phyloP scores from a whole-genome alignment of 2,113 vertebrate genomes.

The Albula glossodonta region DNA sequence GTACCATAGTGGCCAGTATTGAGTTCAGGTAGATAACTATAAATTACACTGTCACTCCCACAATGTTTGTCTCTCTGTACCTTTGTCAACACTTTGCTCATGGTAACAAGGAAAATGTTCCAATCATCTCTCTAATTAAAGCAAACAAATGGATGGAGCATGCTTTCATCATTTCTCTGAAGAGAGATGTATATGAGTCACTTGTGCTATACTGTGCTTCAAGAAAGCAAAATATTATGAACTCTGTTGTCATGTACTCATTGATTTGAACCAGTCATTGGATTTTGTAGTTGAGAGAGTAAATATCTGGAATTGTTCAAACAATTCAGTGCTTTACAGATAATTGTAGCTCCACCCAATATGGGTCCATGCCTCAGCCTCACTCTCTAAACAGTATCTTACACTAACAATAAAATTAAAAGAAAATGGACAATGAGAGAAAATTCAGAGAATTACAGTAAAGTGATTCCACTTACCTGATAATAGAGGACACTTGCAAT shows the following conservation, averaged over 20 bases:
- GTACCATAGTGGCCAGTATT: conserved; percentile 48
- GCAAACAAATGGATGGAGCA: not conserved
- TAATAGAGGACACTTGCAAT: not conserved
- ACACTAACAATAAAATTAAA: not conserved
- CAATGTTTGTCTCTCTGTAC: conserved; percentile 13
- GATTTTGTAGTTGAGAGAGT: too few species aligned
- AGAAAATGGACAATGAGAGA: not conserved
- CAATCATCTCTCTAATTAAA: not conserved
- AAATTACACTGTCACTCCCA: conserved; percentile 46
- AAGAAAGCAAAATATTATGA: not conserved
- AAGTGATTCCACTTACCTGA: not conserved
- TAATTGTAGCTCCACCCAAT: too few species aligned
- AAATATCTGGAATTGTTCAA: too few species aligned
- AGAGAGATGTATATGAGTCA: not conserved
- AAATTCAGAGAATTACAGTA: not conserved
- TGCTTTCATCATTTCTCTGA: not conserved
- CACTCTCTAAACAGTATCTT: too few species aligned
- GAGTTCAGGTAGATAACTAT: conserved; percentile 50
- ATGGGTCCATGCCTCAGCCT: too few species aligned
- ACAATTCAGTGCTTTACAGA: too few species aligned
- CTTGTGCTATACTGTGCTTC: not conserved
- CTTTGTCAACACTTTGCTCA: not conserved
- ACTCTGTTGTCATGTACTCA: too few species aligned
- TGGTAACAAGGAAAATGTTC: not conserved
- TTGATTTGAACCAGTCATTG: too few species aligned